Base-by-base conservation (phyloP, 2,113 vertebrate genomes). In the Eolophus roseicapilla region DNA sequence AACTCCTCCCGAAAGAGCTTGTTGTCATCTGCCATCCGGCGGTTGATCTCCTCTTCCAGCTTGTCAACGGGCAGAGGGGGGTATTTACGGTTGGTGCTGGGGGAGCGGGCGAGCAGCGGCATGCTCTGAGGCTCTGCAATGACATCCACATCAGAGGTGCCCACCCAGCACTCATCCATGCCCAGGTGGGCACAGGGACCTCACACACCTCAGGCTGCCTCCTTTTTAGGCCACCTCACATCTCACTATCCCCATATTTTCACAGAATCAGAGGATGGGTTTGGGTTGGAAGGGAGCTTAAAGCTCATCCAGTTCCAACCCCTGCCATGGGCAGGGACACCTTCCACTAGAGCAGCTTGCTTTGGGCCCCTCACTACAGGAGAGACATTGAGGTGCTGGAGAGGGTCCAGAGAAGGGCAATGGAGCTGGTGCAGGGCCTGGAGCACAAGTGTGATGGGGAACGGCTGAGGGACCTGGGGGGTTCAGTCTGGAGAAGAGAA, bases 41-140 rank as follows among this genome's bases (percentile, higher is more conserved):
- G 99, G 89, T 99, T 99, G 97, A 99, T 99, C 98, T 99, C 99
- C 97, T 99, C 99, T 96, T 99, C 99, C 59, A 99, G 98, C 95
- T 99, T 99, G 94, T 99, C 99, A 10, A 99, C 98, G 14, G 98
- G 98, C 97, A 99, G 98, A 1, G 99, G 99, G 1, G 99, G 99
- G 93, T 99, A 99, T 96, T 99, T 99, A 93, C 99, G 98, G 98
- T 99, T 99, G 97, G 99, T 99, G 98, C 99, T 99, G 95, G 99
- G 99, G 12, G 99, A 99, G 37, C 99, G 98, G 84, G 99, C 99
- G 79, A 99, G 98, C 97, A 99, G 98, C 2, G 99, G 99, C 97
- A 99, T 99, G 28, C 98, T 99, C 98, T 99, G 99, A 16, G 99
- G 98, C 96, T 99, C 99, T 99, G 98, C 14, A 96, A 96, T 0